Conservation (phyloP, 2,888 invertebrate species). For the Glyphotaelius pellucidus region DNA sequence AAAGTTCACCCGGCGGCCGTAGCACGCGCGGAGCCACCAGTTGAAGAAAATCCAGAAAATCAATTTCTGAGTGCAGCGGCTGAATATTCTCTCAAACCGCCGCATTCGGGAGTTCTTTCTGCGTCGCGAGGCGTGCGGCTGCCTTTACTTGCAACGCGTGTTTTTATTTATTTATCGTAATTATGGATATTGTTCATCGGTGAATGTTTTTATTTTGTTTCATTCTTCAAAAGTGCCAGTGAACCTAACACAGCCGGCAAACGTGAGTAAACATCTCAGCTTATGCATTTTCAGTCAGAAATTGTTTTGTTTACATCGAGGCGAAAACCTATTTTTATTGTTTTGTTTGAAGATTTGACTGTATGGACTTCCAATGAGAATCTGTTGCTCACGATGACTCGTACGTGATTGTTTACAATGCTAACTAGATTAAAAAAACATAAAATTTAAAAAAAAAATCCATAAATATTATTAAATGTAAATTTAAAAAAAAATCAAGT, state of each 20-base stretch:
- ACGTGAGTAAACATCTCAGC: neutral
- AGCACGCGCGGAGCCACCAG: neutral
- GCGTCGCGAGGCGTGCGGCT: neutral
- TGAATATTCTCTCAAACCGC: neutral
- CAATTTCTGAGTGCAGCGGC: slow-evolving; percentile 21
- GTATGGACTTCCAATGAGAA: neutral
- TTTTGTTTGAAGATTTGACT: slow-evolving; percentile 15
- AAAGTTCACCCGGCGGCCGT: neutral
- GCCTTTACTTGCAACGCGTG: neutral
- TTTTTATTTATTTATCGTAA: slow-evolving; percentile 19
- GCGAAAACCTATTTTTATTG: slow-evolving; percentile 10
- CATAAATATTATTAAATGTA: neutral
- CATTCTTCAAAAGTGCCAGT: neutral
- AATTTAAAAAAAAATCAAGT: too few relatives aligned
- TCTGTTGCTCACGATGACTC: neutral
- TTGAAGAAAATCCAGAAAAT: neutral
- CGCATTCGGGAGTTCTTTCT: slow-evolving; percentile 26
- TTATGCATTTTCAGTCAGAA: neutral
- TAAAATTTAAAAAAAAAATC: neutral
- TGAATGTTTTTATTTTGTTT: slow-evolving; percentile 25
- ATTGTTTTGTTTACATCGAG: slow-evolving; percentile 6
- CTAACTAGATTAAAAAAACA: neutral
- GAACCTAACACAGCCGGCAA: neutral
- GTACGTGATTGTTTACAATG: neutral
- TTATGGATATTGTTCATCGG: slow-evolving; percentile 9